Conservation (phyloP, 2,113 vertebrate species). For the Plotosus lineatus region DNA sequence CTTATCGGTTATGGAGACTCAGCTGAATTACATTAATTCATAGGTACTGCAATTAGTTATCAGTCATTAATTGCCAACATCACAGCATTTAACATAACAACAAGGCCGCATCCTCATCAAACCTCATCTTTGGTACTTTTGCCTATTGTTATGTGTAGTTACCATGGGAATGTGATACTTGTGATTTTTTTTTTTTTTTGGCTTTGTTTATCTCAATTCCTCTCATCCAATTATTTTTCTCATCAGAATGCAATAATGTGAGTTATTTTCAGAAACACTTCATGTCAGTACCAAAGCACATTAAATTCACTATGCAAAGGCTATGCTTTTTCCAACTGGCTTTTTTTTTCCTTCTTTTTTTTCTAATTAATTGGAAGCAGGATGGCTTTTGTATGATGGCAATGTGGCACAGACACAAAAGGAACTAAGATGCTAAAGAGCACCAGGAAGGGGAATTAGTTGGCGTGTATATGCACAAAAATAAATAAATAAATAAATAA, state of each 20-base stretch:
- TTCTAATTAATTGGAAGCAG: conserved; percentile 52
- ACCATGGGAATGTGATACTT: conserved; percentile 51
- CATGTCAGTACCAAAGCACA: conserved; percentile 52
- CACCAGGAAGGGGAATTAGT: conserved; percentile 33
- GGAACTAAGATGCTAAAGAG: conserved; percentile 40
- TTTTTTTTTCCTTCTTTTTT: conserved; percentile 22
- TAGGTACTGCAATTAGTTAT: conserved; percentile 63
- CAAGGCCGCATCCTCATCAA: conserved; percentile 25
- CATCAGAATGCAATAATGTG: conserved; percentile 58
- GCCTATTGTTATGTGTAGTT: conserved; percentile 27
- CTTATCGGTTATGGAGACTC: conserved; percentile 33
- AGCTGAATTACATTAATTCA: conserved; percentile 56
- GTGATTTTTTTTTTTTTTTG: neutral
- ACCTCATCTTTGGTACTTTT: conserved; percentile 43
- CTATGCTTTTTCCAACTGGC: conserved; percentile 47
- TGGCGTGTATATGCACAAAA: conserved; percentile 40
- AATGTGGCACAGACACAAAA: conserved; percentile 32
- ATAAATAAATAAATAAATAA: no score
- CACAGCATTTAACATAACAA: conserved; percentile 39
- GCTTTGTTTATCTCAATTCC: conserved; percentile 53
- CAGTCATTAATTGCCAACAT: conserved; percentile 63
- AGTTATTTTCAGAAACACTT: conserved; percentile 51
- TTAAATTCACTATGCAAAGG: conserved; percentile 58
- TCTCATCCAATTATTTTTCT: conserved; percentile 68
- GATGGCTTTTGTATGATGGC: conserved; percentile 52